These are phyloP conservation scores for Thunnus thynnus DNA, from an alignment of 2,113 vertebrate species.

Conservation along the genomic window DNA sequence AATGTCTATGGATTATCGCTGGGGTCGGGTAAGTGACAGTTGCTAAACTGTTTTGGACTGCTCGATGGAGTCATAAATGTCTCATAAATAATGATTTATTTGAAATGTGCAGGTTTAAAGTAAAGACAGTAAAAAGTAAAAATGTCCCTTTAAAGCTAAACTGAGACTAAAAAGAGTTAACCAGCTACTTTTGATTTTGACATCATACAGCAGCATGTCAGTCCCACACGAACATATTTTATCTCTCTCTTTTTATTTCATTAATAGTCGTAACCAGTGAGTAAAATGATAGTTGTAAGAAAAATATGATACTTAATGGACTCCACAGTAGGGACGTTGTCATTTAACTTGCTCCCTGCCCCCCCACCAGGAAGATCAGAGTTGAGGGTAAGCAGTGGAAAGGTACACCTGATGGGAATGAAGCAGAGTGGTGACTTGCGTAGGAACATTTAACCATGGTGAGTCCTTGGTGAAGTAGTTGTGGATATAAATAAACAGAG, in stretches of 20 bases:
- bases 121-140: neutral
- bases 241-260: neutral
- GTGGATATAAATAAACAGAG: neutral
- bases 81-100: neutral
- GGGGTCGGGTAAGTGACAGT: slow-evolving; percentile 44
- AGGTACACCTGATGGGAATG: neutral
- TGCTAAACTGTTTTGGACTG: neutral
- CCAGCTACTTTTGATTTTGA: neutral
- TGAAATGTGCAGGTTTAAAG: slow-evolving; percentile 2
- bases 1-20: slow-evolving; percentile 7
- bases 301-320: neutral
- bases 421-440: neutral
- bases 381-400: neutral
- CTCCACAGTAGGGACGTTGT: neutral
- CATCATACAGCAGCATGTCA: neutral
- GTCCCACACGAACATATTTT: neutral
- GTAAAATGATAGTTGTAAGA: neutral
- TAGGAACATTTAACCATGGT: neutral
- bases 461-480: neutral
- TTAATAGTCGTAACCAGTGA: neutral
- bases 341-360: neutral
- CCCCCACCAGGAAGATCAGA: neutral
- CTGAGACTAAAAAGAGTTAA: too few species aligned
- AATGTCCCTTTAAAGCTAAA: neutral
- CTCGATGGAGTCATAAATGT: neutral